These are phyloP conservation scores for Pipistrellus pygmaeus DNA, from an alignment of 2,797 vertebrate genomes.

Conservation along the genomic window DNA sequence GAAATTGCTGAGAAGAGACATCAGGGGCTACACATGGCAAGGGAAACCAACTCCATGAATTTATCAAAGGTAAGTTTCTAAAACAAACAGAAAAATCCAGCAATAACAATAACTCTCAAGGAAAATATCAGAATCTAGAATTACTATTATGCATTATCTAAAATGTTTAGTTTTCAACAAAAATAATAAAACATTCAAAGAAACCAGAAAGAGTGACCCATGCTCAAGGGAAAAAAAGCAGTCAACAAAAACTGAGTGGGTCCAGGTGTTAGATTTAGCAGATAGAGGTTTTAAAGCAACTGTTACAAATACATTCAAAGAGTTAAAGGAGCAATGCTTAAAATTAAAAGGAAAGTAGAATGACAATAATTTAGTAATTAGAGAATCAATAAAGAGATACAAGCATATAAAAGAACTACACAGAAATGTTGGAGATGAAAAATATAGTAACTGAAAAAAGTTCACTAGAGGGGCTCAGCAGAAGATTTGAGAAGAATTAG, in stretches of 20 bases:
- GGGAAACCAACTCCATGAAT: not conserved
- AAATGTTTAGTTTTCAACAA: constrained; percentile 45
- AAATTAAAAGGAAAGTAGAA: constrained; percentile 38
- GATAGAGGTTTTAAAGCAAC: constrained; percentile 43
- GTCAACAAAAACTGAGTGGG: not conserved
- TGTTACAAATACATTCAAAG: not conserved
- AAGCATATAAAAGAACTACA: not conserved
- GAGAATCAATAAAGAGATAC: not conserved
- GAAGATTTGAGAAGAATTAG: constrained; percentile 42
- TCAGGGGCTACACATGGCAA: not conserved
- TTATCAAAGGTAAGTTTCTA: constrained; percentile 37
- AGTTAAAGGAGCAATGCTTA: not conserved
- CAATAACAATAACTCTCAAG: not conserved
- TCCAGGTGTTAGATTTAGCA: constrained; percentile 33
- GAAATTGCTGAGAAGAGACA: constrained; percentile 38
- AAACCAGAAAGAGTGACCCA: not conserved
- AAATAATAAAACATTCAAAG: constrained; percentile 28
- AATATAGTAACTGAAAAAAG: constrained; percentile 26
- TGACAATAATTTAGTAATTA: constrained; percentile 18
- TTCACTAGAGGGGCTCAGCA: not conserved
- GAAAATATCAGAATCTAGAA: constrained; percentile 36
- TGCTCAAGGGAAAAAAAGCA: not conserved
- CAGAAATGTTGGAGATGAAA: not conserved
- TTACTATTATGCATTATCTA: constrained; percentile 6
- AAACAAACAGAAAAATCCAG: constrained; percentile 14